Percentiles rank a stretch among this genome's conserved stretches.
Evolutionary conservation across 1,140 invertebrate genomes (phyloP).

Genomic region (Batillaria attramentaria): DNA sequence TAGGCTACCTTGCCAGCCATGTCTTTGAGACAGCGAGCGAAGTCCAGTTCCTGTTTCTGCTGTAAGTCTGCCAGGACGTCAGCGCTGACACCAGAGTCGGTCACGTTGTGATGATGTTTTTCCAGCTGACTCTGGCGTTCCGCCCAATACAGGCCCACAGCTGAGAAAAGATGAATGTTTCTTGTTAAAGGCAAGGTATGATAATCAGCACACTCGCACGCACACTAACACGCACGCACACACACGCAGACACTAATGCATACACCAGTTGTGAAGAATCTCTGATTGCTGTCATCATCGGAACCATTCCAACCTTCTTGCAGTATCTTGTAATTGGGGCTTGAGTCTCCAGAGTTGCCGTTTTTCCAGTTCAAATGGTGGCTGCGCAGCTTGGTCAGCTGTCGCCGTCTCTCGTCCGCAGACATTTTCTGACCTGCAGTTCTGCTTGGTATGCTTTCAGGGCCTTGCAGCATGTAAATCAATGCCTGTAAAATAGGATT

Average conservation of each 20-base stretch:
- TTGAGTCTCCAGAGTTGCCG: conserved; percentile 43
- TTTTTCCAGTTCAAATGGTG: conserved; percentile 54
- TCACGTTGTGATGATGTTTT: conserved; percentile 34
- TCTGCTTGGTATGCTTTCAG: conserved; percentile 40
- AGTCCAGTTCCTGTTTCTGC: conserved; percentile 59
- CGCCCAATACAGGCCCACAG: conserved; percentile 51
- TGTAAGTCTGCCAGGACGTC: conserved; percentile 58
- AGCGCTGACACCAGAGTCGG: conserved; percentile 47
- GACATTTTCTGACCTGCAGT: conserved; percentile 46
- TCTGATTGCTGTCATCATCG: conserved; percentile 4
- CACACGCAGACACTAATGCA: conserved; percentile 15
- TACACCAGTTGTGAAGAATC: not conserved
- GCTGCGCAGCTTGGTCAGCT: conserved; percentile 54
- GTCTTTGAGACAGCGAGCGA: conserved; percentile 41
- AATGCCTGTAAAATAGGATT: conserved; percentile 46
- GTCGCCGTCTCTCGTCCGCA: conserved; percentile 48
- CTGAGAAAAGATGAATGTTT: conserved; percentile 38
- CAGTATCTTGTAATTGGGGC: conserved; percentile 44
- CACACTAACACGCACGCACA: conserved; percentile 3
- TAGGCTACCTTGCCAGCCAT: conserved; percentile 42
- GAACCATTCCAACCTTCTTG: conserved; percentile 50
- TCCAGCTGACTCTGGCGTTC: conserved; percentile 32
- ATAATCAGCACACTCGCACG: not conserved
- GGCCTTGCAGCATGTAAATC: conserved; percentile 55
- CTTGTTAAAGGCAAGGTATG: not conserved